Base-by-base conservation (phyloP, 2,113 vertebrate genomes). In the Hemiprocne comata region DNA sequence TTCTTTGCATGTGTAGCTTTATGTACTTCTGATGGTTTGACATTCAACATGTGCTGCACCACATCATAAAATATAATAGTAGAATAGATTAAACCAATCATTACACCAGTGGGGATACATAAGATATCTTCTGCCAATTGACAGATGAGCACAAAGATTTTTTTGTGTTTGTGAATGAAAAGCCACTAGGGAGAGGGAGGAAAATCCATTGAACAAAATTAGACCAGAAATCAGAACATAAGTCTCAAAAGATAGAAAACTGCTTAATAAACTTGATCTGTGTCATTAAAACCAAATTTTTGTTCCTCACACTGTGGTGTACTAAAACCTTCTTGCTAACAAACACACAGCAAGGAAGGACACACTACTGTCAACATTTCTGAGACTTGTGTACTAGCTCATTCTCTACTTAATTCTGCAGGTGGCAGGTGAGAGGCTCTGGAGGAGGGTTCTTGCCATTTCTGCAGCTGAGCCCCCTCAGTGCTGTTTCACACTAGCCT, bases 141-240 rank as follows among this genome's bases (percentile, higher is more conserved):
- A 74, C 70, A 78, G 55, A 53, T 38, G 2, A 93, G 7, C 23
- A 51, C 0, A 2, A 64, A 74, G 12, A 44, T 6, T 8, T 54
- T 67, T 94, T 92, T 60, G 29, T 75, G 28, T 51, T 74, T 82
- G n/a, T 64, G 64, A 86, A 69, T 44, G n/a, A 70, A 89, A 83
- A 85, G 36, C 12, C 7, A 16, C 18, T 20, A 66, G 7, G 6
- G 8, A 74, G 11, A 83, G 9, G 8, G 34, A 83, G 14, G 10
- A 60, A 82, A 85, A 66, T 62, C 25, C 61, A 17, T 73, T 73
- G 87, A 65, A 92, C 25, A 57, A 71, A 72, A 44, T 33, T 21
- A 89, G 29, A 61, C 5, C 31, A 82, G 17, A 93, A 90, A 66
- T 51, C 26, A 51, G 23, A 95, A 79, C 8, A 75, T 19, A 78